Evolutionary conservation across 2,888 invertebrate genomes (phyloP), one percentile per base, ranked within the genome.

Genomic region (Priocnemis perturbator): DNA sequence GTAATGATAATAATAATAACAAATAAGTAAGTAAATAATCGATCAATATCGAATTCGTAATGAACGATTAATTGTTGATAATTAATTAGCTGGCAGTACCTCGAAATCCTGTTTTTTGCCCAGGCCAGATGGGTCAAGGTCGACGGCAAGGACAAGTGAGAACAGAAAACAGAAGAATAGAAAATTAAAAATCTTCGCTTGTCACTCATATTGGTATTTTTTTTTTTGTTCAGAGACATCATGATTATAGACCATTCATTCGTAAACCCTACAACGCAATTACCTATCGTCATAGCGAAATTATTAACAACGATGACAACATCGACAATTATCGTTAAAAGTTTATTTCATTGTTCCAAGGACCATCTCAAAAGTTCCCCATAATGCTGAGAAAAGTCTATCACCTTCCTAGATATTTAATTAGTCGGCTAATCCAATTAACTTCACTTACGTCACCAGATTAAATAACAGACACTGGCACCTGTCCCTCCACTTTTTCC

Each of bases 61-160:
- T 84, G 85, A 86, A 87, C 85, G 87, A 84, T 87, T 83, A 85
- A 85, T 86, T 82, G 81, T 85, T 87, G 84, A 83, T 82, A 50
- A 37, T 17, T 9, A 50, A 37, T 50, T 50, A 17, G 37, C 37
- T 37, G 37, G 37, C 85, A 87, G 91, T 95, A 95, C 95, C 95
- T 95, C 95, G 93, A 95, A 95, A 93, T 95, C 95, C 95, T 94
- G 92, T 89, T 37, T 37, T 37, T 91, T 91, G 91, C 92, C 92
- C 92, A 91, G 91, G 91, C 91, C 91, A 37, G 37, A 11, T 37
- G 86, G 85, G 85, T 90, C 91, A 50, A 90, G 91, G 93, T 91
- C 89, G 90, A 91, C 92, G 92, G 92, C 93, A 91, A 92, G 92
- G 91, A 92, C 91, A 92, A 93, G 91, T 90, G 90, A 37, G 50